Base-by-base conservation (phyloP, 2,797 vertebrate species). In the Ctenopoma multispine region DNA sequence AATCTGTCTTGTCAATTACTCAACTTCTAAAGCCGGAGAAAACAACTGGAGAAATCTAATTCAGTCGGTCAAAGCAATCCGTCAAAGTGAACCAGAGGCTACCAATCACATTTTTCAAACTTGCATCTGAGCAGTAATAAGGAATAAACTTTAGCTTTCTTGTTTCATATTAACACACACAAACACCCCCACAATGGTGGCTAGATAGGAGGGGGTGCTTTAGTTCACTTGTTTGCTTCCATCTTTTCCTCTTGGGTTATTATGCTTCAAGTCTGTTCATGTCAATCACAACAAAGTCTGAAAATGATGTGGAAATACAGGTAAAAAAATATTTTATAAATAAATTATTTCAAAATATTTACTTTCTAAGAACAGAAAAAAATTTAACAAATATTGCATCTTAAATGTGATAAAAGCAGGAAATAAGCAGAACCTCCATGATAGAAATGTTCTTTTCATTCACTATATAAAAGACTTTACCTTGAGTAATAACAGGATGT, bases 11-110 rank as follows among this genome's bases (percentile, higher is more conserved):
- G 64, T 53, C 75, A 47, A 58, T 81, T 54, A 23, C 63, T 74
- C 69, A 48, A 11, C 51, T 41, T 62, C 60, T 41, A 11, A 68
- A 69, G 48, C 38, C 0, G 8, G 31, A 40, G 55, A 73, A 79
- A 76, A 69, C 61, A 73, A 75, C 72, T 67, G 0, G 61, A 72
- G 60, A 75, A 57, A n/a, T 80, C 54, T 55, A 71, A 75, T 76
- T 80, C 51, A 74, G 43, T 58, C 29, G 18, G 75, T 79, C 78
- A 79, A 80, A 83, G 79, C 62, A 47, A 87, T 81, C 59, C 72
- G 77, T 85, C 82, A 79, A 72, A 62, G 41, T 31, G 29, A 69
- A 69, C 69, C 21, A 1, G 36, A 81, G 60, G 71, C 57, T 50
- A 53, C 55, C 65, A 57, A 58, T 62, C 57, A 47, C 41, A 50